Base-by-base conservation (phyloP, 2,888 invertebrate species). In the Polia nebulosa region DNA sequence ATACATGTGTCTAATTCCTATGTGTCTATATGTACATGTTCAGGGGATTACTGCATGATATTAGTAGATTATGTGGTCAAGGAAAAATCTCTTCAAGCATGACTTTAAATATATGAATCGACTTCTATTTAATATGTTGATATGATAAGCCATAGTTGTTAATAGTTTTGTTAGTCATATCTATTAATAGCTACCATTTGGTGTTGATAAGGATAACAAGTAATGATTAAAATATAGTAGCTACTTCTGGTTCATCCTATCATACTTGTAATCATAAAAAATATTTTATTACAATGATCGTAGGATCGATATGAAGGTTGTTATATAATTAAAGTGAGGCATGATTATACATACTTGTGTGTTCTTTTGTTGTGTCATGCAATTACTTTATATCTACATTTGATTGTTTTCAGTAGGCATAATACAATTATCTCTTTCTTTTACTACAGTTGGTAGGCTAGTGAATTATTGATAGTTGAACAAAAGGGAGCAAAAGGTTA, bases 181-280 rank as follows among this genome's bases (percentile, higher is more conserved):
- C 15, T n/a, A 45, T 63, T 45, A 45, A 34, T 63, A 11, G 27
- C 20, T 36, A n/a, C 36, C 22, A 29, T 27, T 15, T 22, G n/a
- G 15, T 64, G 9, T 22, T 22, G 55, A n/a, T 34, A 44, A 13
- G 3, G 17, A 34, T 68, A 44, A 44, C 22, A 22, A 32, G 55
- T 53, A 44, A 44, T 53, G 0, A 69, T 51, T 11, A 25, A 49
- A 49, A 49, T 65, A 49, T 15, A 39, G n/a, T 47, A 22, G 0
- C 22, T 39, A 1, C n/a, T 47, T 47, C 45, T 47, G 17, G 20
- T 63, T 64, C 22, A 36, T 29, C 2, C 8, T 22, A 17, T 20
- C 3, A 20, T 20, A 13, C 7, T n/a, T 9, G 6, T 25, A 36
- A 13, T 34, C 11, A 34, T 34, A 9, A 34, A 34, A 34, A n/a